Evolutionary conservation across 2,113 vertebrate species (phyloP), one percentile per base, ranked within the genome.

Genomic region (Triplophysa rosa): DNA sequence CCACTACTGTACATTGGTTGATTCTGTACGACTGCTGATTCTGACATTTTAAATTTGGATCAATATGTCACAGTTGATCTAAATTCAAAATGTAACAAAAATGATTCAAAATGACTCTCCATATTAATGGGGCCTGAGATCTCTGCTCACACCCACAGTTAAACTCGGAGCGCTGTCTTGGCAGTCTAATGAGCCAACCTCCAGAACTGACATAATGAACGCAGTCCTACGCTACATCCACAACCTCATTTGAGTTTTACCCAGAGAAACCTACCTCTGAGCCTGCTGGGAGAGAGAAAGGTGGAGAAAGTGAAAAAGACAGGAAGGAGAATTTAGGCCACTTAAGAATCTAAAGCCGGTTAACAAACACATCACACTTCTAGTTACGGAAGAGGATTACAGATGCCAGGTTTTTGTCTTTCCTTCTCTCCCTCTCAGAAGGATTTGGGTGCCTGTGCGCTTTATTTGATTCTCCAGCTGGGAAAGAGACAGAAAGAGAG

Each of bases 401-500:
- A 14, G 37, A 69, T 61, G 82, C 49, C 67, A 58, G 64, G 12
- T 40, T 61, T 64, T 33, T 54, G 24, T 47, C 62, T 78, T 75
- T 33, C 24, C 37, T 23, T 21, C 58, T 63, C 72, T 19, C 23
- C 40, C 49, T 47, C 54, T 52, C 42, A 14, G 59, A 63, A 74
- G 58, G 42, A 29, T 76, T 29, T 21, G 23, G 73, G 42, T 49
- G 37, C 13, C 19, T 69, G 23, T 13, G 29, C 40, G 29, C 58
- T 68, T 72, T 64, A 58, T 71, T 77, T 67, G 42, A 74, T 76
- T 72, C 74, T 77, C 56, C 24, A 66, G 79, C 45, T 63, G 54
- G 67, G 70, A 54, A 70, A 63, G 10, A 72, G 66, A 69, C 45
- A 63, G 52, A 66, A 29, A 67, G 26, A 81, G 49, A 74, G 52